Percentiles rank a stretch among this genome's conserved stretches.
These are phyloP conservation scores for zebrafish (Danio rerio) DNA, from an alignment of 2,113 vertebrate genomes.

Conservation along the genomic window DNA sequence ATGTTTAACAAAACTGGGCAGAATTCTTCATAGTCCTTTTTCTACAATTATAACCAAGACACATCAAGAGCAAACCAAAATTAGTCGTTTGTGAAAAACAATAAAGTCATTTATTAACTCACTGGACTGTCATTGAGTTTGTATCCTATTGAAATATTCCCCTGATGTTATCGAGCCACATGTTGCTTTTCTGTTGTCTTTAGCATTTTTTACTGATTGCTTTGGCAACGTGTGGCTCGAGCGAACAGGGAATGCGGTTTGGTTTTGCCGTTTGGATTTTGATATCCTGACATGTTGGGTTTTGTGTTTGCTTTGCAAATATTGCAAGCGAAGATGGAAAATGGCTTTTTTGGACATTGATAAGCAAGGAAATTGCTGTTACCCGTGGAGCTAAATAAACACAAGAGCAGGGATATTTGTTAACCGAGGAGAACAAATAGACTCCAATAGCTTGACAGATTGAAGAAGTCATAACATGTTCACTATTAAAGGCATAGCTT, in stretches of 20 bases:
- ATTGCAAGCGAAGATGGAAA: conserved; percentile 52
- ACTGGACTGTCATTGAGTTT: conserved; percentile 12
- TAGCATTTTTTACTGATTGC: conserved; percentile 52
- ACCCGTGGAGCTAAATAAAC: conserved; percentile 50
- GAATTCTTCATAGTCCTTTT: neutral
- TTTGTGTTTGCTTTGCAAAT: conserved; percentile 58
- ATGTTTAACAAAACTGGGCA: conserved; percentile 43
- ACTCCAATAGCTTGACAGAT: conserved; percentile 33
- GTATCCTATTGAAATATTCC: conserved; percentile 48
- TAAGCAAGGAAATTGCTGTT: conserved; percentile 39
- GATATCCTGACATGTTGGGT: conserved; percentile 52
- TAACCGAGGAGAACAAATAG: conserved; percentile 42
- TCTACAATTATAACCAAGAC: neutral
- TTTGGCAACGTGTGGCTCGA: conserved; percentile 48
- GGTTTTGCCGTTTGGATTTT: conserved; percentile 49
- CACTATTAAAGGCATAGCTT: conserved; percentile 6
- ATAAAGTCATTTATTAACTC: conserved; percentile 22
- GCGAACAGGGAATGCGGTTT: conserved; percentile 52
- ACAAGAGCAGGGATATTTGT: conserved; percentile 46
- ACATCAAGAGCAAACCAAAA: neutral
- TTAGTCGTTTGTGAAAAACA: conserved; percentile 25
- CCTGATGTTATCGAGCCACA: conserved; percentile 47
- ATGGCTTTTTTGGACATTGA: conserved; percentile 39
- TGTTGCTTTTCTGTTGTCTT: conserved; percentile 50
- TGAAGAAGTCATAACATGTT: conserved; percentile 39